Evolutionary conservation across 2,888 invertebrate genomes (phyloP).

Genomic region (Psococerastis gibbosa): DNA sequence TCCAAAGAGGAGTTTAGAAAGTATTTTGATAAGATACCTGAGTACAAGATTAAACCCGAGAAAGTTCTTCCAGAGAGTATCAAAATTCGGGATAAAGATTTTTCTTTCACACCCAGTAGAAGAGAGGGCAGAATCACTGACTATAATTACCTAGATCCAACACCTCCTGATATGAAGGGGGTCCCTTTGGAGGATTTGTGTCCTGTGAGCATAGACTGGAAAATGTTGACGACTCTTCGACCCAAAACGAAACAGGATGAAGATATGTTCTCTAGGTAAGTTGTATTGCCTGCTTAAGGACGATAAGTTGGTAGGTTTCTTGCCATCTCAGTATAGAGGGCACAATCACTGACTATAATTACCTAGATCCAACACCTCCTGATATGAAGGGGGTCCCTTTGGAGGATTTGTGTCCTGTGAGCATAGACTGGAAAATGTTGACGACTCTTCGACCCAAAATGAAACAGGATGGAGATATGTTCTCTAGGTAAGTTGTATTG

Average conservation of each 20-base stretch:
- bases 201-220: conserved; percentile 76
- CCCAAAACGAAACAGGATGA: conserved; percentile 71
- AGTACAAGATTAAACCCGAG: conserved; percentile 74
- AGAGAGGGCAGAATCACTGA: conserved; percentile 8
- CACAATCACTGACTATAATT: conserved; percentile 4
- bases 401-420: conserved; percentile 60
- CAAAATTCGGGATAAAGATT: conserved; percentile 45
- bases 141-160: conserved; percentile 35
- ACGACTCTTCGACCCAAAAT: conserved; percentile 70
- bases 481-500: conserved; percentile 50
- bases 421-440: conserved; percentile 86
- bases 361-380: conserved; percentile 50
- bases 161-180: conserved; percentile 62
- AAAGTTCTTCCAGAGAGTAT: conserved; percentile 58
- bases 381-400: conserved; percentile 61
- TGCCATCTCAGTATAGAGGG: conserved; percentile 12
- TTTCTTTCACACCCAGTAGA: conserved; percentile 13
- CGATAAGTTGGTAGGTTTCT: no score
- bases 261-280: conserved; percentile 62
- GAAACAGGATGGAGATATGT: conserved; percentile 71
- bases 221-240: conserved; percentile 73
- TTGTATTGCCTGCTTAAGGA: no score
- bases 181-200: conserved; percentile 59
- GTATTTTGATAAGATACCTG: conserved; percentile 69
- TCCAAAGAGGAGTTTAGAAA: conserved; percentile 67